Evolutionary conservation across 2,797 vertebrate species (phyloP).

Genomic region (Coregonus sp.): DNA sequence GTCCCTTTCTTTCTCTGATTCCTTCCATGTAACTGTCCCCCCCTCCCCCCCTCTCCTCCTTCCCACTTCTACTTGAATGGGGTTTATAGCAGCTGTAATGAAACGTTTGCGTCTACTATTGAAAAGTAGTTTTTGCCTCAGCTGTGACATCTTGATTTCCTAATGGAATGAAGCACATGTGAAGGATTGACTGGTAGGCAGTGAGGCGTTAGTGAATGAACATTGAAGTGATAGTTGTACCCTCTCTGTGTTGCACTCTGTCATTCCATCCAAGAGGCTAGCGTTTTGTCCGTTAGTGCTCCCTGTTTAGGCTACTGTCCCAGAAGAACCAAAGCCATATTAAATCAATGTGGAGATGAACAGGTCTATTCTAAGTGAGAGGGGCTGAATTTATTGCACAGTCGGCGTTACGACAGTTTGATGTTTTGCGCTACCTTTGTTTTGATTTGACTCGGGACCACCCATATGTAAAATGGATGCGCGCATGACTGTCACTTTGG

Average conservation of each 20-base stretch:
- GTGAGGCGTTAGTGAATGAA: constrained; percentile 44
- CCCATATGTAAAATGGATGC: no score
- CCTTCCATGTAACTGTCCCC: constrained; percentile 7
- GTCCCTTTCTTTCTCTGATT: neutral
- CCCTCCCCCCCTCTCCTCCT: neutral
- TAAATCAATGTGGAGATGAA: neutral
- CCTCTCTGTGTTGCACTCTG: constrained; percentile 16
- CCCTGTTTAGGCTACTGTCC: neutral
- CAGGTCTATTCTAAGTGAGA: neutral
- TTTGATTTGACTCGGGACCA: neutral
- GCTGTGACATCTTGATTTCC: constrained; percentile 35
- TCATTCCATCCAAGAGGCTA: constrained; percentile 15
- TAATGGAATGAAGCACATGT: constrained; percentile 59
- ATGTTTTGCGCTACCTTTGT: neutral
- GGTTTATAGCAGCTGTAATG: constrained; percentile 33
- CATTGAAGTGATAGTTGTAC: constrained; percentile 56
- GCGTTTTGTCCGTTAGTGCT: constrained; percentile 15
- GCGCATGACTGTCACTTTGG: no score
- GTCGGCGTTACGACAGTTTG: neutral
- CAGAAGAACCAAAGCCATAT: neutral
- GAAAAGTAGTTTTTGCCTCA: constrained; percentile 27
- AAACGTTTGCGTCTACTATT: constrained; percentile 11
- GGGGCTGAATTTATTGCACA: neutral
- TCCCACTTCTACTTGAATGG: constrained; percentile 13
- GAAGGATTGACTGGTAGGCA: constrained; percentile 39